Conservation (phyloP, 1,140 invertebrate genomes). For the Drosophila prosaltans region DNA sequence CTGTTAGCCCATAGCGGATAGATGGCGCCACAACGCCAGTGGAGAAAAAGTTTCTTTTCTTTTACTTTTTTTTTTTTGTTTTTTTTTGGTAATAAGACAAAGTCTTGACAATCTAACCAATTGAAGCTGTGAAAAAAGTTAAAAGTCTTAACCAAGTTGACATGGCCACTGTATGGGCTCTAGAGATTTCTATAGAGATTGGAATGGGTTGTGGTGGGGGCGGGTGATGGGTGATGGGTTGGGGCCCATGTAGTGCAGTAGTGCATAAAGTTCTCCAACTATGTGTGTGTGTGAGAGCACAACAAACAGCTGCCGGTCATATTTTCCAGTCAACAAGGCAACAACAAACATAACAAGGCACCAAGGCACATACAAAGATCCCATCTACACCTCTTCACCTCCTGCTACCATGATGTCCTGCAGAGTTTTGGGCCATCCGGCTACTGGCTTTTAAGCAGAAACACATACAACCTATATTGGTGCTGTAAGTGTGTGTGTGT, state of each 20-base stretch:
- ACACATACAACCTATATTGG: slow-evolving; percentile 53
- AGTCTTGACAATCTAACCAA: slow-evolving; percentile 13
- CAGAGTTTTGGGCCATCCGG: slow-evolving; percentile 44
- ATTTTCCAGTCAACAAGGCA: slow-evolving; percentile 78
- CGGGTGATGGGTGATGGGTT: neutral
- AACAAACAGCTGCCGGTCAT: slow-evolving; percentile 76
- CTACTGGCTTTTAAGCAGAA: slow-evolving; percentile 72
- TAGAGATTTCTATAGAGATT: neutral
- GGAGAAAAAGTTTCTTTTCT: neutral
- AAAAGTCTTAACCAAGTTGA: slow-evolving; percentile 44
- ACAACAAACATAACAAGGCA: slow-evolving; percentile 68
- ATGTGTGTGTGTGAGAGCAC: slow-evolving; percentile 28
- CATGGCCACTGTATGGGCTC: slow-evolving; percentile 7
- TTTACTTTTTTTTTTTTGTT: no score
- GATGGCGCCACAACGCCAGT: slow-evolving; percentile 49
- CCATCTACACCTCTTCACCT: neutral
- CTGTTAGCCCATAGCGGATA: slow-evolving; percentile 5
- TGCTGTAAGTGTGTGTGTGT: slow-evolving; percentile 5
- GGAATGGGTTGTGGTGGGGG: neutral
- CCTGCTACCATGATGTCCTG: neutral
- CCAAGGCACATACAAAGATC: slow-evolving; percentile 24
- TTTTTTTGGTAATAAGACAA: neutral
- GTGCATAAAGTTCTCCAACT: slow-evolving; percentile 51
- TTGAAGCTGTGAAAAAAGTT: slow-evolving; percentile 14
- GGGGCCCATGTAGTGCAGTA: neutral